Percentiles rank a stretch among this genome's conserved stretches.
Conservation (phyloP, 2,797 vertebrate genomes). For the Anomalospiza imberbis region DNA sequence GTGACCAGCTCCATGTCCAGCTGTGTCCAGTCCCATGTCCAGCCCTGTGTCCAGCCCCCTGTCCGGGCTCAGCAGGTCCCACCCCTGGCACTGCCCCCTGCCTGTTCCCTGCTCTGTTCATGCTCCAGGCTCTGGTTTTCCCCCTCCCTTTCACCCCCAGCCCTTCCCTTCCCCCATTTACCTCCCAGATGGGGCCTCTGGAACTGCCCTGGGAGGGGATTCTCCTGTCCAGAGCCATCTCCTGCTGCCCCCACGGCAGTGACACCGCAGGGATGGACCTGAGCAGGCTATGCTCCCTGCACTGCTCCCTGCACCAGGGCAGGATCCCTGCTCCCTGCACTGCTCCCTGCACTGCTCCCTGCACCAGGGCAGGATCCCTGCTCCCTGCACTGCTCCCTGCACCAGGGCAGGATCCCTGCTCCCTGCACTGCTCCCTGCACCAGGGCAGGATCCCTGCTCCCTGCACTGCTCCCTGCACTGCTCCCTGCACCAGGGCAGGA, state of each 20-base stretch:
- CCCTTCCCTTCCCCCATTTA: background rate
- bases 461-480: background rate
- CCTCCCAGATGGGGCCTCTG: background rate
- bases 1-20: too few species aligned
- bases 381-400: background rate
- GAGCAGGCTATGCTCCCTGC: background rate
- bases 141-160: background rate
- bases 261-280: too few species aligned
- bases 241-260: background rate
- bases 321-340: background rate
- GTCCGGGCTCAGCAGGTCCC: background rate
- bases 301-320: background rate
- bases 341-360: background rate
- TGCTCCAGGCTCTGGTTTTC: background rate
- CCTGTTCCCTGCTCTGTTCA: background rate
- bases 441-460: too few species aligned
- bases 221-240: background rate
- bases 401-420: too few species aligned
- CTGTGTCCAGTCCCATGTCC: too few species aligned
- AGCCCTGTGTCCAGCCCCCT: background rate
- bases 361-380: too few species aligned
- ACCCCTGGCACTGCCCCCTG: background rate
- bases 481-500: background rate
- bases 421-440: background rate
- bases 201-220: background rate